Base-by-base conservation (phyloP, 2,888 invertebrate genomes). In the Orgyia antiqua region DNA sequence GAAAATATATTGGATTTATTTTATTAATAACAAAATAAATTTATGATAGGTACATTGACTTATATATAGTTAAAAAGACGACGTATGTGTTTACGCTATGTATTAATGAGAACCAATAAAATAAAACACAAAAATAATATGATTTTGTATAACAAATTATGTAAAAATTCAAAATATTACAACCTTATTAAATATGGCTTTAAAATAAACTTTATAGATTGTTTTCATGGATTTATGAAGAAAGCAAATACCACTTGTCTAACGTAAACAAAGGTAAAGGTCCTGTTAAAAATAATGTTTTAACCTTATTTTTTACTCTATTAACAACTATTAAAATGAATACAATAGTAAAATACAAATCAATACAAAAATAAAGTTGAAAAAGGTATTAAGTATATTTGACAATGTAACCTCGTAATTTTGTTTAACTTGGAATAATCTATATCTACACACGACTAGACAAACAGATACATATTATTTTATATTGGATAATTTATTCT, bases 1-100 rank as follows among this genome's bases (percentile, higher is more conserved):
- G 11, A 24, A 13, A 7, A 8, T n/a, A 13, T 27, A 35, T 40
- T 39, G 35, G n/a, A 34, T 55, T 42, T 44, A 43, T 48, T 55
- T 53, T 42, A 46, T 47, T 55, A 38, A 53, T 49, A 56, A 56
- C 48, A 54, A 52, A 47, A 40, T 47, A 52, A 51, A 39, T 42
- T 31, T 36, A 44, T 34, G 20, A 35, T 40, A 36, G 33, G 36
- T 39, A 53, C 31, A 43, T 31, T 43, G 34, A 34, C 31, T 27
- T 40, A 41, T 25, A 35, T 37, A 40, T 32, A 37, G 20, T 34
- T 15, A 40, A 36, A 25, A 13, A 24, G 8, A 19, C 33, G 31
- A 24, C 19, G 8, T 38, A 20, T 26, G 21, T 24, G 25, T 20
- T 20, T 32, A 38, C 27, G 17, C 27, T 19, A 34, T 36, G 24